These are phyloP conservation scores for Orussus abietinus DNA, from an alignment of 1,140 invertebrate species.

Conservation along the genomic window DNA sequence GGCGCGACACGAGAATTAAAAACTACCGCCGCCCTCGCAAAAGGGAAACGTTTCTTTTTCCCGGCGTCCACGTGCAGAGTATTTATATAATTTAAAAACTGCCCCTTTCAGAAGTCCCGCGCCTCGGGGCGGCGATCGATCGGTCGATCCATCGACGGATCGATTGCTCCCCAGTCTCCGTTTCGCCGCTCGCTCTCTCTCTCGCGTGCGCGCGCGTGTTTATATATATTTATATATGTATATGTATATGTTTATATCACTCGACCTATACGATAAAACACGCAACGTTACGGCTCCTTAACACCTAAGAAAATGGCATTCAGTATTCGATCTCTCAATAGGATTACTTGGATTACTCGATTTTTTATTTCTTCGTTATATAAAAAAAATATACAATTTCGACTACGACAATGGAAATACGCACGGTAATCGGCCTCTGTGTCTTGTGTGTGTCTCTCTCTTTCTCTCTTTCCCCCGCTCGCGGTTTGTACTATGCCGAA, in stretches of 20 bases:
- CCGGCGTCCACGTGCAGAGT: no score
- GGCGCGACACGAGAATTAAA: no score
- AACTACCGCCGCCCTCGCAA: no score
- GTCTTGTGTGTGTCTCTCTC: slow-evolving; percentile 41
- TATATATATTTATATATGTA: slow-evolving; percentile 1
- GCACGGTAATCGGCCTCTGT: slow-evolving; percentile 43
- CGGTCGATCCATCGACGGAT: no score
- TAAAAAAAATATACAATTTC: slow-evolving; percentile 57
- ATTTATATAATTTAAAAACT: no score
- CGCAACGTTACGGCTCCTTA: slow-evolving; percentile 42
- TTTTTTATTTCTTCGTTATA: slow-evolving; percentile 47
- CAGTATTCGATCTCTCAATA: slow-evolving; percentile 45
- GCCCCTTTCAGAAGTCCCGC: no score
- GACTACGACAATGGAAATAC: slow-evolving; percentile 49
- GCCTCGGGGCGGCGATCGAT: no score
- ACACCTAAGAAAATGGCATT: slow-evolving; percentile 53
- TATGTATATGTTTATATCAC: slow-evolving; percentile 15
- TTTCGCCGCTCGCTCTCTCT: no score
- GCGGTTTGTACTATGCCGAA: slow-evolving; percentile 56
- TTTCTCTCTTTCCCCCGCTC: slow-evolving; percentile 4
- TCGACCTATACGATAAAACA: slow-evolving; percentile 45
- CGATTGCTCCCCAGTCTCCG: no score
- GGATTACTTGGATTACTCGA: no score
- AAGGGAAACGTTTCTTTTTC: no score
- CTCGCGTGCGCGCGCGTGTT: not conserved